phyloP scores from a whole-genome alignment of 1,140 invertebrate genomes.

The Thaumetopoea pityocampa region DNA sequence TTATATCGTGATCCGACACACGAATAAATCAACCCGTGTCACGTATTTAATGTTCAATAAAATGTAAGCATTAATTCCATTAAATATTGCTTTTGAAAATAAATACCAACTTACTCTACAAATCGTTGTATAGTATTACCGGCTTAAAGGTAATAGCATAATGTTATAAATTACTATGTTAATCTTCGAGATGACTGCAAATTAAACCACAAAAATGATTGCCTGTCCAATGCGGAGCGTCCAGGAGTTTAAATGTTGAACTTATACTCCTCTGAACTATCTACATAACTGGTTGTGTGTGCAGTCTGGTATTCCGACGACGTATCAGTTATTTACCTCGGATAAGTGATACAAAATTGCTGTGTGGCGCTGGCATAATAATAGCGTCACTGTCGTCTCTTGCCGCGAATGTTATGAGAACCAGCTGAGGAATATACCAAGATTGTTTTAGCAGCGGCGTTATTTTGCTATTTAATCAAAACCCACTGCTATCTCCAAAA shows the following conservation, averaged over 20 bases:
- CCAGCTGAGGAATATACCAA: too few species aligned
- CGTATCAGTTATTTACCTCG: slow-evolving; percentile 30
- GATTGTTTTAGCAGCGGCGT: too few species aligned
- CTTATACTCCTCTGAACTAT: slow-evolving; percentile 39
- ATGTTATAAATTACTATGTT: slow-evolving; percentile 36
- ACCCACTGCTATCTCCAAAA: too few species aligned
- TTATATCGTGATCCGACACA: slow-evolving; percentile 4
- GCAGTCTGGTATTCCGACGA: slow-evolving; percentile 21
- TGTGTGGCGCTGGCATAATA: too few species aligned
- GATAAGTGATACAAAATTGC: slow-evolving; percentile 28
- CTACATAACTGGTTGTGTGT: slow-evolving; percentile 49
- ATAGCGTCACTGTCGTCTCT: too few species aligned
- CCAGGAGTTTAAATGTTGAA: slow-evolving; percentile 43
- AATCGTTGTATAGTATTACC: slow-evolving; percentile 18
- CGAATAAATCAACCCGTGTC: slow-evolving; percentile 1
- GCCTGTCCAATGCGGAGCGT: slow-evolving; percentile 51
- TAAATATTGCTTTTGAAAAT: slow-evolving; percentile 22
- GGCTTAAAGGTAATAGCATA: slow-evolving; percentile 15
- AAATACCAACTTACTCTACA: slow-evolving; percentile 23
- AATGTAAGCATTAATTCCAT: slow-evolving; percentile 12
- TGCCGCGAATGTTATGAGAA: too few species aligned
- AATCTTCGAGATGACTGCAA: slow-evolving; percentile 42
- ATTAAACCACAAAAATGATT: slow-evolving; percentile 67
- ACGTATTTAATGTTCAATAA: slow-evolving; percentile 2
- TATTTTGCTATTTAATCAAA: too few species aligned